These are phyloP conservation scores for Callorhinus ursinus DNA, from an alignment of 2,113 vertebrate genomes.

Conservation along the genomic window DNA sequence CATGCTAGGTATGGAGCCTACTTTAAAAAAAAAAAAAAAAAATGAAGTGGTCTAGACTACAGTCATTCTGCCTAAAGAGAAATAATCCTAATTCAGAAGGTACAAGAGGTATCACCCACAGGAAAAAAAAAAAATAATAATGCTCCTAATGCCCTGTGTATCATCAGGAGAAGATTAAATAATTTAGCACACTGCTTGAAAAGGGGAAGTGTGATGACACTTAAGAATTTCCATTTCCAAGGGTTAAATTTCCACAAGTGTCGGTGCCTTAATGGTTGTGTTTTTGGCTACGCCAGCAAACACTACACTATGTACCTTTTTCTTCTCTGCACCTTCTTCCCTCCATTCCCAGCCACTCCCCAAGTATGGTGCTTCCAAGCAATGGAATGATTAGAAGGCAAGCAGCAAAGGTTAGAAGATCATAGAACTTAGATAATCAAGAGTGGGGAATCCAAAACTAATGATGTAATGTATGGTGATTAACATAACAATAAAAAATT, in stretches of 20 bases:
- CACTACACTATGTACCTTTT: background rate
- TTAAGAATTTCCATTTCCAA: background rate
- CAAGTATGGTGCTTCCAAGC: background rate
- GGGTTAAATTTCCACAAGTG: background rate
- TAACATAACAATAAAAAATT: no score
- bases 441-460: background rate
- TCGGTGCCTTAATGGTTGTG: background rate
- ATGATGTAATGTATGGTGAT: no score
- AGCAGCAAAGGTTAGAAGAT: background rate
- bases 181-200: background rate
- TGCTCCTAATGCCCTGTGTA: background rate
- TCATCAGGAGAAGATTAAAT: background rate
- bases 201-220: background rate
- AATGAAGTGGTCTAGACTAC: background rate
- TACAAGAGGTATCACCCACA: background rate
- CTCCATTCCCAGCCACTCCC: background rate
- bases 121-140: background rate
- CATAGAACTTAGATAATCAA: background rate
- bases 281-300: background rate
- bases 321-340: background rate
- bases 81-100: background rate
- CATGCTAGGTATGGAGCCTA: background rate
- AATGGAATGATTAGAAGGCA: background rate
- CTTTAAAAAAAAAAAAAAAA: background rate
- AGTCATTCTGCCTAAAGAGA: background rate